phyloP scores from a whole-genome alignment of 2,888 invertebrate species.

The Theodoxus fluviatilis region DNA sequence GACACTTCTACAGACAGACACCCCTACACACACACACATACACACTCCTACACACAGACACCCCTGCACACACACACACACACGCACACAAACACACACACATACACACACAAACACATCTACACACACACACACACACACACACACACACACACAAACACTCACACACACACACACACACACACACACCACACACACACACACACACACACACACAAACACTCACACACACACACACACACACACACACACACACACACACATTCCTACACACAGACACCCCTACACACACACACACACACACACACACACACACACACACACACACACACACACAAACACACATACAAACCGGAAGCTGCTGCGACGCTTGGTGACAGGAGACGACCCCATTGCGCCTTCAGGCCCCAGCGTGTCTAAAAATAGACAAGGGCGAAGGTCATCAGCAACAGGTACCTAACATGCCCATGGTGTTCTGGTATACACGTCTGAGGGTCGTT shows the following conservation, averaged over 20 bases:
- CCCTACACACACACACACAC: background rate
- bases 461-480: too few relatives aligned
- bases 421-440: too few relatives aligned
- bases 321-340: background rate
- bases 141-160: background rate
- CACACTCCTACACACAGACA: too few relatives aligned
- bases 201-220: too few relatives aligned
- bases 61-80: too few relatives aligned
- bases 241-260: background rate
- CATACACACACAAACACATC: background rate
- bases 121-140: background rate
- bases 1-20: too few relatives aligned
- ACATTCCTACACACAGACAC: background rate
- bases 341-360: slow-evolving; percentile 62
- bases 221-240: too few relatives aligned
- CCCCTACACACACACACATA: too few relatives aligned
- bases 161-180: background rate
- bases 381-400: slow-evolving; percentile 41
- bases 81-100: background rate
- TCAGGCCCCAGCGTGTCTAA: slow-evolving; percentile 32
- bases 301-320: background rate
- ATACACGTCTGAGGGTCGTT: too few relatives aligned
- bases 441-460: too few relatives aligned
- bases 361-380: slow-evolving; percentile 61
- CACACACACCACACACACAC: background rate